These are phyloP conservation scores for Amblyopsis rosae DNA, from an alignment of 2,113 vertebrate genomes.

Conservation along the genomic window DNA sequence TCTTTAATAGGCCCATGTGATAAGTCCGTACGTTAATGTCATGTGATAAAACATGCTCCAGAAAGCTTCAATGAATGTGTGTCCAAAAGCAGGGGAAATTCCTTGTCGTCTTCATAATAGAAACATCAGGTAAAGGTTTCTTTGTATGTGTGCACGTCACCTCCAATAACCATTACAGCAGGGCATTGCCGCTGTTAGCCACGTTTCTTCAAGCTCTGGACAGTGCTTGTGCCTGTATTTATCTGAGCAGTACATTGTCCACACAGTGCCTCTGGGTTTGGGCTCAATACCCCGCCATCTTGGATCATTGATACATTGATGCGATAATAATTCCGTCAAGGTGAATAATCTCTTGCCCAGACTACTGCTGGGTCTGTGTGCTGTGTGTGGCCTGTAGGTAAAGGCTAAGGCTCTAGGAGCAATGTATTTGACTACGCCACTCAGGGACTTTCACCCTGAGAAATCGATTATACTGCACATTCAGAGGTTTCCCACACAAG, in stretches of 20 bases:
- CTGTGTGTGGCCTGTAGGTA: no score
- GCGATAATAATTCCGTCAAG: constrained; percentile 28
- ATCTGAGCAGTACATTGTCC: background rate
- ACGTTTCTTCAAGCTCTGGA: background rate
- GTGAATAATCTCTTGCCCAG: constrained; percentile 2
- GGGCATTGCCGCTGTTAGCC: background rate
- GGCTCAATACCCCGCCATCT: constrained; percentile 44
- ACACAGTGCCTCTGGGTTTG: constrained; percentile 27
- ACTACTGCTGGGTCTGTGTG: constrained; percentile 15
- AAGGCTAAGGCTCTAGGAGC: no score
- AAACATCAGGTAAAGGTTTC: no score
- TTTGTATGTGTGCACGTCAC: background rate
- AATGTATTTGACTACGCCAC: no score
- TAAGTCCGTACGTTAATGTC: constrained; percentile 21
- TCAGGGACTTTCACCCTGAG: no score
- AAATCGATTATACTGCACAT: no score
- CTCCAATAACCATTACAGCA: background rate
- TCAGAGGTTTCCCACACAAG: no score
- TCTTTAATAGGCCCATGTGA: constrained; percentile 41
- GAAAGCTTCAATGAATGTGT: constrained; percentile 20
- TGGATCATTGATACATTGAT: constrained; percentile 29
- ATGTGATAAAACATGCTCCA: constrained; percentile 6
- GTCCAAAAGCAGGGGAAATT: background rate
- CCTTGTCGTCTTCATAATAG: background rate
- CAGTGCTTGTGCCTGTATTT: background rate